Base-by-base conservation (phyloP, 2,797 vertebrate species). In the Avahi laniger region DNA sequence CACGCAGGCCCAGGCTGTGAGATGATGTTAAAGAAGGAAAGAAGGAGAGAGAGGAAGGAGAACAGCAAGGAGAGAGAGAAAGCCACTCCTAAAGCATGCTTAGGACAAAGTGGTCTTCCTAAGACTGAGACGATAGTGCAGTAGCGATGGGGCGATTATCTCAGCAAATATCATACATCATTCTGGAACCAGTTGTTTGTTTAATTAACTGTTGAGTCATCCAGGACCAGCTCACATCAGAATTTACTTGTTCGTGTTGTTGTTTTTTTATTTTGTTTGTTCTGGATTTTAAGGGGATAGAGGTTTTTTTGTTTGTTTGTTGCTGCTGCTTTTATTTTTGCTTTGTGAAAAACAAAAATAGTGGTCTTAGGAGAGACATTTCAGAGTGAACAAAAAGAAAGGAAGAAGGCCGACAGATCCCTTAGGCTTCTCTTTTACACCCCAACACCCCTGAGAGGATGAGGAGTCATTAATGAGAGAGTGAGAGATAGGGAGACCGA, bases 391-490 rank as follows among this genome's bases (percentile, higher is more conserved):
- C 50, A 50, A 94, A 82, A 28, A 43, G 41, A 18, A 92, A 95
- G 50, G 35, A 76, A 91, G n/a, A 61, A 82, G 59, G 28, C 18
- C 2, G 1, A 46, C 18, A 80, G 63, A 80, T 4, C 13, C 38
- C 46, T 87, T 65, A 26, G 33, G 28, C n/a, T 95, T 95, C 92
- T 96, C 69, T 89, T 94, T 90, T 92, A 83, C 8, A 83, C 9
- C 61, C 18, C 70, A 92, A 67, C 35, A 57, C 26, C 50, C 20
- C 54, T 33, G 15, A 91, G 20, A 93, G 38, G 95, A 72, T 65
- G 63, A 72, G 28, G n/a, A 88, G 50, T 82, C 84, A 46, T 43
- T 82, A 89, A 43, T 26, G 79, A 96, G 30, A 80, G 7, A 52
- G 38, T 5, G 17, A 96, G 43, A 97, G 57, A 75, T 2, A 28